These are phyloP conservation scores for Neolamprologus hecqui DNA, from an alignment of 2,113 vertebrate species.

Conservation along the genomic window DNA sequence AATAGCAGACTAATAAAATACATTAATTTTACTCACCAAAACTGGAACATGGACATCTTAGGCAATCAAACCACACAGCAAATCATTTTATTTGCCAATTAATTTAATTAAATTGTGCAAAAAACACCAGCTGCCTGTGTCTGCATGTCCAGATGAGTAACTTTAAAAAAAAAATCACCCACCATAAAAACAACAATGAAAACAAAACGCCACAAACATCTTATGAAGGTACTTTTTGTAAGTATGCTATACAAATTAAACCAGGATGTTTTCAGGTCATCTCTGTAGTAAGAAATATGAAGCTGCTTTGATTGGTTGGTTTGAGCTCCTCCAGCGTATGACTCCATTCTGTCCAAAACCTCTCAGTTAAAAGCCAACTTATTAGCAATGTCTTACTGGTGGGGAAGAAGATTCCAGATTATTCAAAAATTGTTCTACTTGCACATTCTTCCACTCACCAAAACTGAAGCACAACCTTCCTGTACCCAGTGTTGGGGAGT, in stretches of 20 bases:
- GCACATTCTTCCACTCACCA: background rate
- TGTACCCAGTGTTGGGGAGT: background rate
- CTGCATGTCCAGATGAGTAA: background rate
- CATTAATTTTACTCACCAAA: background rate
- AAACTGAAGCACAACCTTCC: background rate
- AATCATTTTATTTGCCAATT: background rate
- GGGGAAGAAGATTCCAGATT: background rate
- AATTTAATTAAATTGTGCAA: background rate
- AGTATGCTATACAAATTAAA: background rate
- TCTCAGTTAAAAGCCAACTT: background rate
- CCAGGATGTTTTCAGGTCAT: background rate
- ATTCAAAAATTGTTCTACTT: background rate
- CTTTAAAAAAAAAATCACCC: background rate
- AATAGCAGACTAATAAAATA: background rate
- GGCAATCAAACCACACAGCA: background rate
- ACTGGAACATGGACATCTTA: background rate
- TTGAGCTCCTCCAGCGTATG: background rate
- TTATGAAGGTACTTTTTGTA: background rate
- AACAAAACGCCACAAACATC: background rate
- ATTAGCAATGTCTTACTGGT: background rate
- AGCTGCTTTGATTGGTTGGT: background rate
- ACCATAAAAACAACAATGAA: background rate
- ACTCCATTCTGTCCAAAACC: background rate
- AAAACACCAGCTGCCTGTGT: accelerated
- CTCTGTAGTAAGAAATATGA: background rate